Percentiles rank a stretch among this genome's conserved stretches.
These are phyloP conservation scores for Gisinianus flammeolus DNA, from an alignment of 2,888 invertebrate species.

Conservation along the genomic window DNA sequence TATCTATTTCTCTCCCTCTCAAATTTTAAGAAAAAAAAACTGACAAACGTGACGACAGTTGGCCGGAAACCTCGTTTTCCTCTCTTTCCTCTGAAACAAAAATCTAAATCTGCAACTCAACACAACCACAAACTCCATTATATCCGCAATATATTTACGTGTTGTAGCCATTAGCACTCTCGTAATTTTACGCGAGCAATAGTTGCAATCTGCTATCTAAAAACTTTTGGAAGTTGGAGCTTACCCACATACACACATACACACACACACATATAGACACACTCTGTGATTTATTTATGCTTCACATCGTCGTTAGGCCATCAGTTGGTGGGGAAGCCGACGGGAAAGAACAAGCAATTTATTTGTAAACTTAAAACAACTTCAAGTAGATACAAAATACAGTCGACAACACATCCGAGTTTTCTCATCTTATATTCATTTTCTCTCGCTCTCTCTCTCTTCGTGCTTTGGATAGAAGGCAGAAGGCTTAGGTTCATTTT, in stretches of 20 bases:
- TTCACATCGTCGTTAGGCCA: conserved; percentile 27
- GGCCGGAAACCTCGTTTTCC: neutral
- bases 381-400: conserved; percentile 20
- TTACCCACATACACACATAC: no score
- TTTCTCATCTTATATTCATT: neutral
- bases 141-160: conserved; percentile 6
- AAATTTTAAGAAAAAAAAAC: no score
- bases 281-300: conserved; percentile 35
- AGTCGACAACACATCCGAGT: neutral
- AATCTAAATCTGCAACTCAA: conserved; percentile 23
- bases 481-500: neutral
- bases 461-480: conserved; percentile 14
- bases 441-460: neutral
- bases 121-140: neutral
- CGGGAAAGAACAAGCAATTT: conserved; percentile 38
- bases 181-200: neutral
- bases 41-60: conserved; percentile 9
- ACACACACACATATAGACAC: no score
- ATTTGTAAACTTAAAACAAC: conserved; percentile 37
- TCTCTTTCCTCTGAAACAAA: neutral
- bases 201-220: conserved; percentile 4
- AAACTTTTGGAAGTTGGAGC: neutral
- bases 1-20: no score
- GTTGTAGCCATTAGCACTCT: conserved; percentile 9
- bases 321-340: conserved; percentile 31